Evolutionary conservation across 1,140 invertebrate species (phyloP), one percentile per base, ranked within the genome.

Genomic region (Sycobia sp.): DNA sequence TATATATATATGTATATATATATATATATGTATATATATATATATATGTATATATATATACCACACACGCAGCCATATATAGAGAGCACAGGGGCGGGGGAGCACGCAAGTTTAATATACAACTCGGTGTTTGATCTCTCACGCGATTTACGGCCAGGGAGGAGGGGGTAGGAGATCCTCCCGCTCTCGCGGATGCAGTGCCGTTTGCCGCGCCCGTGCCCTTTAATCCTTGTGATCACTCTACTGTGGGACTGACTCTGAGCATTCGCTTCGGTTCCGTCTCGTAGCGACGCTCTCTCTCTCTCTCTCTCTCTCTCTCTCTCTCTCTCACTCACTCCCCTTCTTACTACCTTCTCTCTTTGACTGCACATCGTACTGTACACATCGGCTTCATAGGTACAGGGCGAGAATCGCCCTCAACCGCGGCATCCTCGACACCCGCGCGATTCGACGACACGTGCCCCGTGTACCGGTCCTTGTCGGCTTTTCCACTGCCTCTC

Each of bases 111-210:
- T 79, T 81, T 80, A 82, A 81, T 81, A 81, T 80, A 81, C 75
- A 76, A 80, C 71, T 70, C 53, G 68, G 72, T 77, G 77, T 82
- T 82, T 82, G 80, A 81, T 82, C 79, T 81, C 71, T 79, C 78
- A 80, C 76, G 78, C 76, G 79, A 82, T 82, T 81, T 79, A 76
- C 74, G 77, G 81, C n/a, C n/a, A n/a, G n/a, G n/a, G n/a, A n/a
- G n/a, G n/a, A n/a, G n/a, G n/a, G n/a, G n/a, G 75, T 71, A 81
- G 73, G 50, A 56, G 49, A 62, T 59, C 38, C 57, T 60, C 47
- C 18, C 61, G 49, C 44, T 20, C 56, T 59, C 8, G 1, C 66
- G 59, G 14, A 13, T 43, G 57, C 62, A 59, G 39, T 61, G 67
- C 70, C 71, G 73, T 78, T 79, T 77, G 75, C 69, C 63, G 18